Base-by-base conservation (phyloP, 2,888 invertebrate species). In the Hemaris fuciformis region DNA sequence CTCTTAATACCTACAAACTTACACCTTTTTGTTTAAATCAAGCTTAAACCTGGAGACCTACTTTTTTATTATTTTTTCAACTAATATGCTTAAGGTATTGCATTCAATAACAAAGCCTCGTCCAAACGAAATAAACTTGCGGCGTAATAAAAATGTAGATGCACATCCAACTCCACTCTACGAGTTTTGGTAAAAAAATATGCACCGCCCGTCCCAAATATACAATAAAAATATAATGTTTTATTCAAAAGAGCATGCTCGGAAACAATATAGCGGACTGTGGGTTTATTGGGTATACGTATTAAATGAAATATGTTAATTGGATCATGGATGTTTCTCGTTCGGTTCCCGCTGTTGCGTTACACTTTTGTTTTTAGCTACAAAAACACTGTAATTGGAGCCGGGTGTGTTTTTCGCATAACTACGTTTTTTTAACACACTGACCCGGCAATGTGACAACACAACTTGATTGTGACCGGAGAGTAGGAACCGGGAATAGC, bases 131-230 rank as follows among this genome's bases (percentile, higher is more conserved):
- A 53, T 53, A 53, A 31, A 53, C 18, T 53, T 27, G 18, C 61
- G n/a, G n/a, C n/a, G 66, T 71, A 78, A 88, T 88, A 88, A 85
- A 86, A 86, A 87, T 87, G 85, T 77, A 85, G 82, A 87, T 88
- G 76, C 77, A 77, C 63, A 71, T n/a, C n/a, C n/a, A n/a, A n/a
- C n/a, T n/a, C n/a, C 71, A 75, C 84, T 79, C 80, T 87, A 88
- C n/a, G 57, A 57, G 46, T n/a, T 57, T 42, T 46, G 34, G 34
- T 84, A 84, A 82, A 84, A 86, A 85, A 86, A 87, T 88, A 89
- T 89, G 88, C 89, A 88, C 82, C 85, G 74, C 67, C 68, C 71
- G 79, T 79, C 79, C 79, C 81, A 82, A 83, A 87, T 84, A 86
- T 85, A 84, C 83, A 80, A 87, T 85, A 87, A 84, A 79, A 84